Percentiles rank a stretch among this genome's conserved stretches.
Evolutionary conservation across 2,113 vertebrate genomes (phyloP).

Genomic region (Ovibos moschatus): DNA sequence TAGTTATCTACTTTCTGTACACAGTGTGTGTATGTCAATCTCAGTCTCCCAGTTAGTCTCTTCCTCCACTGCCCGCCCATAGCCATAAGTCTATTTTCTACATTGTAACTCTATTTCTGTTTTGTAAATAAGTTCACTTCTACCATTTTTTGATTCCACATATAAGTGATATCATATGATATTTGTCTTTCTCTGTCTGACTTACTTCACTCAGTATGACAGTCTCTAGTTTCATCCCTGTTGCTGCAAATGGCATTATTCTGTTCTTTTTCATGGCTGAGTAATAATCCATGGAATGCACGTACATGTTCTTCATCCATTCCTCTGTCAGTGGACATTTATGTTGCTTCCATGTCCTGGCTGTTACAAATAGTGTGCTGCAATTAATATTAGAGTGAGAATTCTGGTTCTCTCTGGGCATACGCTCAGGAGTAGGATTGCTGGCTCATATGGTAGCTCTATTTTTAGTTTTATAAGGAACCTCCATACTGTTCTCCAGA

Average conservation of each 20-base stretch:
- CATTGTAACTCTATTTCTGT: background rate
- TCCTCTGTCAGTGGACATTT: background rate
- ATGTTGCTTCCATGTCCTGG: background rate
- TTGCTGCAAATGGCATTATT: background rate
- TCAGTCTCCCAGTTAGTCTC: background rate
- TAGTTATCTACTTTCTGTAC: background rate
- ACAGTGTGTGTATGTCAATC: background rate
- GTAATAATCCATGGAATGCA: background rate
- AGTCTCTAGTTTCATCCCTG: background rate
- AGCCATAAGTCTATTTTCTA: background rate
- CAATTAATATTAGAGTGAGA: background rate
- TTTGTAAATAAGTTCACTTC: background rate
- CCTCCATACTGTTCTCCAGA: background rate
- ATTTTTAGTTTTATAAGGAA: background rate
- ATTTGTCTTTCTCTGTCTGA: background rate
- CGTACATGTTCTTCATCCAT: background rate
- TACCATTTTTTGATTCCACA: background rate
- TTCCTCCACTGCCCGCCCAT: background rate
- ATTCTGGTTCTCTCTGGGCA: background rate
- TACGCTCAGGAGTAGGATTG: background rate
- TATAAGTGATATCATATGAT: background rate
- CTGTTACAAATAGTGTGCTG: background rate
- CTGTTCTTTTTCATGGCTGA: background rate
- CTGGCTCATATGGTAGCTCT: background rate
- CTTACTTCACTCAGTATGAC: background rate